A percentile compares a stretch with the other conserved stretches of the same genome.
Evolutionary conservation across 92 coral and sea anemone species (phyloP).

Genomic region (Epizoanthus scotinus): DNA sequence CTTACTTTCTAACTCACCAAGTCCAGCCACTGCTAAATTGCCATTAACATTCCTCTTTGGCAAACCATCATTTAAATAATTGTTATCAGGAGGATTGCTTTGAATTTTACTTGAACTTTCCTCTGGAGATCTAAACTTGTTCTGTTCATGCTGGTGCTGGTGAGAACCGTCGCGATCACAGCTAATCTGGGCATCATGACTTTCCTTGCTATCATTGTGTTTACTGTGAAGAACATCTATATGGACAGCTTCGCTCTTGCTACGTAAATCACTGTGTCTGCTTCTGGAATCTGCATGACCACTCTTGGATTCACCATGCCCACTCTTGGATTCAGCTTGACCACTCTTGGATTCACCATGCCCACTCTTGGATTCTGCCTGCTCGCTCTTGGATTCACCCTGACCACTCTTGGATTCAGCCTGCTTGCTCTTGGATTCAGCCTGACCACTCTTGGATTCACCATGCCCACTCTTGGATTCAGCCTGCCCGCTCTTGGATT

Average conservation of each 20-base stretch:
- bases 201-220: not conserved
- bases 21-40: not conserved
- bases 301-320: not conserved
- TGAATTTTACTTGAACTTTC: not conserved
- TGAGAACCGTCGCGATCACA: not conserved
- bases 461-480: no score
- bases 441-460: no score
- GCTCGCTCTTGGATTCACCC: no score
- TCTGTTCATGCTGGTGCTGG: not conserved
- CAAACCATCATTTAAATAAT: not conserved
- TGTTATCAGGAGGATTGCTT: not conserved
- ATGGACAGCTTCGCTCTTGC: not conserved
- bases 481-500: no score
- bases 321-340: not conserved
- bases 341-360: not conserved
- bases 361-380: no score
- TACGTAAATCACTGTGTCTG: no score
- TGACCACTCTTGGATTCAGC: no score
- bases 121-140: not conserved
- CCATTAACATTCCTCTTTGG: not conserved
- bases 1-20: no score
- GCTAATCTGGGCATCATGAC: not conserved
- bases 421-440: no score
- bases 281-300: not conserved
- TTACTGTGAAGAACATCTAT: not conserved